phyloP scores from a whole-genome alignment of 2,797 vertebrate species.

The Anas acuta region DNA sequence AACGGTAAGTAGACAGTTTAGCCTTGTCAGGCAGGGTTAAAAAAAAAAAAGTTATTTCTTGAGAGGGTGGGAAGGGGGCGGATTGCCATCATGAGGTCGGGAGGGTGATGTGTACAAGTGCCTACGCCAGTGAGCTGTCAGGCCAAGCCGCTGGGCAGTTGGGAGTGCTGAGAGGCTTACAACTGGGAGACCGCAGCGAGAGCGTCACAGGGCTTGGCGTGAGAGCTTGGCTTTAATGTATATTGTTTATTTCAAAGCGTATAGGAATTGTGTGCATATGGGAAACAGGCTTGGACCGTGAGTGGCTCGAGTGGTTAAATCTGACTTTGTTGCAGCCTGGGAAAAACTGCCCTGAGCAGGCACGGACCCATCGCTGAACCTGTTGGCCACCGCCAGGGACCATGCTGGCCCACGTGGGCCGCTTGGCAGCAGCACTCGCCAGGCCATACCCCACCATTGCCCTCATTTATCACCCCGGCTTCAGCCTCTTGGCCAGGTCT shows the following conservation, averaged over 20 bases:
- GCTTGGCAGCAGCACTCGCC: not conserved
- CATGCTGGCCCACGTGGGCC: not conserved
- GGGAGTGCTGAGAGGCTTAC: slow-evolving; percentile 38
- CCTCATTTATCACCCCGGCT: rapidly evolving
- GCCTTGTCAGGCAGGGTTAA: slow-evolving; percentile 16
- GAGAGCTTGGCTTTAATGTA: not conserved
- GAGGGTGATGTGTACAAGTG: slow-evolving; percentile 38
- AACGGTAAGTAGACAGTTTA: slow-evolving; percentile 69
- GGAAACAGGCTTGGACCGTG: not conserved
- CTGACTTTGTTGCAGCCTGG: not conserved
- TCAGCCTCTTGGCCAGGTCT: not conserved
- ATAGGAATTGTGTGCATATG: not conserved
- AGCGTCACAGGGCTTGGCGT: not conserved
- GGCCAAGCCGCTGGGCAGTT: slow-evolving; percentile 41
- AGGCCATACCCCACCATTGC: not conserved
- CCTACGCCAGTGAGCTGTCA: slow-evolving; percentile 69
- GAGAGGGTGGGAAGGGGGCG: not conserved
- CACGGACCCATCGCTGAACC: not conserved
- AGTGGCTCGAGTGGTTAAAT: not conserved
- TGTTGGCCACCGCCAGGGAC: not conserved
- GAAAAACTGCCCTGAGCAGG: not conserved
- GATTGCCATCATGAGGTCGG: slow-evolving; percentile 33
- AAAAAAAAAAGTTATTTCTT: slow-evolving; percentile 1
- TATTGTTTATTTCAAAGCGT: slow-evolving; percentile 55
- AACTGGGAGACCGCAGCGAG: slow-evolving; percentile 35